Conservation (phyloP, 2,888 invertebrate genomes). For the Tanytarsus gracilentus region DNA sequence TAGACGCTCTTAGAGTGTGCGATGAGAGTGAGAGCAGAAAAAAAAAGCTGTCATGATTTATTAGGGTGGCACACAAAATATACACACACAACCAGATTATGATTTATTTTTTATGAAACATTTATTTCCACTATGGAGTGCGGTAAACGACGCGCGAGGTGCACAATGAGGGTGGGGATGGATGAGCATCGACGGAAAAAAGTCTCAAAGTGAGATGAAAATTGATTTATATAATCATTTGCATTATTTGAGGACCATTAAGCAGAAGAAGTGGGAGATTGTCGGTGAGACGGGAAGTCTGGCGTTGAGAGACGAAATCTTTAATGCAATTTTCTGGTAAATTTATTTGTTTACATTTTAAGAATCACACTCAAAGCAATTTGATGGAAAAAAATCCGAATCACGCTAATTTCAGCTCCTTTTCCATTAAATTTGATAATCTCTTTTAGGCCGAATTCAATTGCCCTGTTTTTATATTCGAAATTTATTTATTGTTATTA, state of each 20-base stretch:
- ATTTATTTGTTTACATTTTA: too few relatives aligned
- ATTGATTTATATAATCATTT: conserved; percentile 29
- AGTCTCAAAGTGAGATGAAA: conserved; percentile 11
- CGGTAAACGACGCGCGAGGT: background rate
- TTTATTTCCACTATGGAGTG: conserved; percentile 19
- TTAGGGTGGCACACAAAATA: conserved; percentile 27
- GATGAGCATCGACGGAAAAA: background rate
- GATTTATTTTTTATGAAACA: conserved; percentile 29
- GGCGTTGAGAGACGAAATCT: too few relatives aligned
- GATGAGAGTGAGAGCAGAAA: conserved; percentile 6
- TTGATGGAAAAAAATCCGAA: too few relatives aligned
- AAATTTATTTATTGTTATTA: too few relatives aligned
- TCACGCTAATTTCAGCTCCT: too few relatives aligned
- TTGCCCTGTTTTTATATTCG: too few relatives aligned
- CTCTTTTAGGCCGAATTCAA: background rate
- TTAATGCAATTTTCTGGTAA: too few relatives aligned
- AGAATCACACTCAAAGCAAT: too few relatives aligned
- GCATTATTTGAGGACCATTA: conserved; percentile 22
- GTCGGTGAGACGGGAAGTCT: too few relatives aligned
- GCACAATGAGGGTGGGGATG: background rate
- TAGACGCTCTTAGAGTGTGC: background rate
- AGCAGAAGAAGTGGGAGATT: too few relatives aligned
- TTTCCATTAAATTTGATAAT: conserved; percentile 11
- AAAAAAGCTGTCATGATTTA: conserved; percentile 28
- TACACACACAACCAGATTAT: conserved; percentile 29